Percentiles rank a stretch among this genome's conserved stretches.
Evolutionary conservation across 2,113 vertebrate species (phyloP).

Genomic region (Ibidorhyncha struthersii): DNA sequence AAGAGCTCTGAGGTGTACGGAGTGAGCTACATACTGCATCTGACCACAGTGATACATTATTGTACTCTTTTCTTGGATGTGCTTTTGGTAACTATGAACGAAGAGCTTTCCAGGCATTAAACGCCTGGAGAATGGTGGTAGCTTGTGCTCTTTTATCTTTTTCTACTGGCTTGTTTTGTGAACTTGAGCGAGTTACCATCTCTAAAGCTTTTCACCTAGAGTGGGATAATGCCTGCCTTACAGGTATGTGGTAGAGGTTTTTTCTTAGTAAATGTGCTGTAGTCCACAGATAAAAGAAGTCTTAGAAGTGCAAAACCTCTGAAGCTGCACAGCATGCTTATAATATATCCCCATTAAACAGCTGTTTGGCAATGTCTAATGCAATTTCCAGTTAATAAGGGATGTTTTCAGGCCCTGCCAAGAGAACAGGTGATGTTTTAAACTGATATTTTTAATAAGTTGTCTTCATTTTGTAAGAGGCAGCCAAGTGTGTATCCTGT

Average conservation of each 20-base stretch:
- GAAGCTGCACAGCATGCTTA: neutral
- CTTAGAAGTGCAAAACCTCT: constrained; percentile 44
- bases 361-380: constrained; percentile 41
- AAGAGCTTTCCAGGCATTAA: neutral
- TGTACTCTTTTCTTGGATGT: neutral
- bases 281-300: constrained; percentile 40
- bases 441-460: neutral
- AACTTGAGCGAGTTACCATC: neutral
- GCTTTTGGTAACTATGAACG: neutral
- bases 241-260: neutral
- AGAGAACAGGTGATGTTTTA: constrained; percentile 16
- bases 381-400: constrained; percentile 25
- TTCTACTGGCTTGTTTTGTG: neutral
- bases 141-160: neutral
- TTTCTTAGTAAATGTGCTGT: neutral
- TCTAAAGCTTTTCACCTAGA: constrained; percentile 1
- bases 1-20: neutral
- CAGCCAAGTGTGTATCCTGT: neutral
- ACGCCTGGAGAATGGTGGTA: neutral
- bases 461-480: neutral
- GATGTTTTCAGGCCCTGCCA: neutral
- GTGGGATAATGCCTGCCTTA: constrained; percentile 10
- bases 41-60: neutral
- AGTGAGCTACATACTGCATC: neutral
- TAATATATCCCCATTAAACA: constrained; percentile 28